These are phyloP conservation scores for Maconellicoccus hirsutus DNA, from an alignment of 1,140 invertebrate species.

Conservation along the genomic window DNA sequence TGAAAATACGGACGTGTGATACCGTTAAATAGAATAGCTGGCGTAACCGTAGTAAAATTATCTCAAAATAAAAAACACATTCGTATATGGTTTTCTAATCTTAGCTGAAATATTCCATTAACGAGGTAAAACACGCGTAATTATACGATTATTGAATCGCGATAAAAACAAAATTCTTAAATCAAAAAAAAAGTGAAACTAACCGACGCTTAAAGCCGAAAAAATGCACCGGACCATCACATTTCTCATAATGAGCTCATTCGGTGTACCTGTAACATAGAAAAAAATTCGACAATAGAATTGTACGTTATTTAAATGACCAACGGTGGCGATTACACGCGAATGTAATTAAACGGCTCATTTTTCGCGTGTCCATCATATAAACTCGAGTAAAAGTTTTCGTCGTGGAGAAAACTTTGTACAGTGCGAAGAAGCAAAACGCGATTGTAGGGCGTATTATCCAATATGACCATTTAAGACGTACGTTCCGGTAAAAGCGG, in stretches of 20 bases:
- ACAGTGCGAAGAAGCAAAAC: too few relatives aligned
- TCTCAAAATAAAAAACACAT: too few relatives aligned
- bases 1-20: too few relatives aligned
- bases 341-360: not conserved
- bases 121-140: not conserved
- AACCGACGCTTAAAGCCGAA: constrained; percentile 10
- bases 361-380: not conserved
- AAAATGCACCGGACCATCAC: constrained; percentile 17
- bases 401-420: too few relatives aligned
- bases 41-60: too few relatives aligned
- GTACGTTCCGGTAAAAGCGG: too few relatives aligned
- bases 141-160: not conserved
- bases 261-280: constrained; percentile 14
- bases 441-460: too few relatives aligned
- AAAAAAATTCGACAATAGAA: not conserved
- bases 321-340: not conserved
- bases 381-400: too few relatives aligned
- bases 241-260: constrained; percentile 21
- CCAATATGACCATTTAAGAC: too few relatives aligned
- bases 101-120: not conserved
- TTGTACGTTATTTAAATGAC: not conserved
- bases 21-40: too few relatives aligned
- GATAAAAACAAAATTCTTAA: not conserved
- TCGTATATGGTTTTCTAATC: too few relatives aligned
- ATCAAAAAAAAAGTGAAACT: not conserved